phyloP scores from a whole-genome alignment of 2,888 invertebrate genomes.

The Polyommatus iphigenia region DNA sequence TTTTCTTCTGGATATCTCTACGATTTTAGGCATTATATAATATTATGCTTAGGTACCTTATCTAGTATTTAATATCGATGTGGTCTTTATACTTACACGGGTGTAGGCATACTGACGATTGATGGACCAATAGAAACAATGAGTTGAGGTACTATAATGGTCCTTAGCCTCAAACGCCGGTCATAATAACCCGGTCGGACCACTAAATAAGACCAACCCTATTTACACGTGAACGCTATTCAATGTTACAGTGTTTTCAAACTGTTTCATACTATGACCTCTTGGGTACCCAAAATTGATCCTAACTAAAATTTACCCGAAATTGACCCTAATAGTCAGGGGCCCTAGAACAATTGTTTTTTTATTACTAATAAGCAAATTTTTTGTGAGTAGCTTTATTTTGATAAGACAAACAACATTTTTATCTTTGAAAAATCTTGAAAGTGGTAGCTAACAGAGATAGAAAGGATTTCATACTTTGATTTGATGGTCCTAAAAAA shows the following conservation, averaged over 20 bases:
- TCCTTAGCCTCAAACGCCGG: conserved; percentile 4
- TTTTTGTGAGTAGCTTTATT: no score
- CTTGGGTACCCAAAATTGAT: no score
- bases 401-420: no score
- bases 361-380: no score
- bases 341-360: no score
- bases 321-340: no score
- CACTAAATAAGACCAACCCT: conserved; percentile 12
- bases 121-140: conserved; percentile 73
- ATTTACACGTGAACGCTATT: conserved; percentile 25
- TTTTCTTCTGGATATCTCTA: no score
- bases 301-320: no score
- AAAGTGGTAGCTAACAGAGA: no score
- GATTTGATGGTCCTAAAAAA: no score
- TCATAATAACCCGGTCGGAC: conserved; percentile 23
- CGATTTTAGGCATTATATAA: neutral
- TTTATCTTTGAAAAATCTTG: no score
- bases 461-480: no score
- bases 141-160: conserved; percentile 52
- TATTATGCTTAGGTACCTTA: neutral
- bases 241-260: neutral
- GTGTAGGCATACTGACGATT: conserved; percentile 64
- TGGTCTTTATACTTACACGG: conserved; percentile 56
- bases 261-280: neutral
- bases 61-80: conserved; percentile 3